A percentile compares a stretch with the other conserved stretches of the same genome.
Evolutionary conservation across 2,797 vertebrate genomes (phyloP).

Genomic region (Gallinago stenura): DNA sequence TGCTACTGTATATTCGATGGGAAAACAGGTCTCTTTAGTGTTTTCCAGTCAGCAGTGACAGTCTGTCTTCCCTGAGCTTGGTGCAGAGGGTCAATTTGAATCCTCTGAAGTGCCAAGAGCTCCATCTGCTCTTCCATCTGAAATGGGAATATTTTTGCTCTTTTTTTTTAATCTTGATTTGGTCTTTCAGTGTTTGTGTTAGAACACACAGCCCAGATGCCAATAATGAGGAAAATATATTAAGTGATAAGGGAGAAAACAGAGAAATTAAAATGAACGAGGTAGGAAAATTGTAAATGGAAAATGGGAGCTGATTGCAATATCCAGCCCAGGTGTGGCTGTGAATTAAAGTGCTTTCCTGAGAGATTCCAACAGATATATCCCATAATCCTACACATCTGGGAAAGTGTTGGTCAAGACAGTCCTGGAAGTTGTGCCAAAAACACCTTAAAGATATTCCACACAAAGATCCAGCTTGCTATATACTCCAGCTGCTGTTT

Average conservation of each 20-base stretch:
- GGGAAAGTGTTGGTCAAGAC: slow-evolving; percentile 69
- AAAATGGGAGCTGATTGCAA: slow-evolving; percentile 38
- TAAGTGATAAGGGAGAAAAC: slow-evolving; percentile 68
- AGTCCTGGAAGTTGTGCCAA: slow-evolving; percentile 60
- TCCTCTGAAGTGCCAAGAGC: slow-evolving; percentile 80
- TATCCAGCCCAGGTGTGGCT: slow-evolving; percentile 60
- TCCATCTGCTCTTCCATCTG: slow-evolving; percentile 85
- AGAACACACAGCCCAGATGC: slow-evolving; percentile 77
- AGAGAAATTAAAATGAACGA: slow-evolving; percentile 63
- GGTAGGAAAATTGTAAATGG: slow-evolving; percentile 50
- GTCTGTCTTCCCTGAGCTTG: slow-evolving; percentile 78
- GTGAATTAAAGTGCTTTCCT: slow-evolving; percentile 52
- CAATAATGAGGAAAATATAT: slow-evolving; percentile 72
- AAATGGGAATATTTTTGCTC: slow-evolving; percentile 82
- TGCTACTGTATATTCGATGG: slow-evolving; percentile 54
- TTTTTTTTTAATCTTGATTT: slow-evolving; percentile 79
- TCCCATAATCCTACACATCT: slow-evolving; percentile 68
- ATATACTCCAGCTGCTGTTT: slow-evolving; percentile 67
- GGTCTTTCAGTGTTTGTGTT: slow-evolving; percentile 76
- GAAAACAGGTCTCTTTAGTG: slow-evolving; percentile 68
- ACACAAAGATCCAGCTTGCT: slow-evolving; percentile 52
- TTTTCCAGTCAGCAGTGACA: slow-evolving; percentile 74
- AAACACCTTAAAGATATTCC: slow-evolving; percentile 72
- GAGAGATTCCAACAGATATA: slow-evolving; percentile 56
- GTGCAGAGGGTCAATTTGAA: slow-evolving; percentile 83